phyloP scores from a whole-genome alignment of 1,140 invertebrate species.

The Drosophila miranda region DNA sequence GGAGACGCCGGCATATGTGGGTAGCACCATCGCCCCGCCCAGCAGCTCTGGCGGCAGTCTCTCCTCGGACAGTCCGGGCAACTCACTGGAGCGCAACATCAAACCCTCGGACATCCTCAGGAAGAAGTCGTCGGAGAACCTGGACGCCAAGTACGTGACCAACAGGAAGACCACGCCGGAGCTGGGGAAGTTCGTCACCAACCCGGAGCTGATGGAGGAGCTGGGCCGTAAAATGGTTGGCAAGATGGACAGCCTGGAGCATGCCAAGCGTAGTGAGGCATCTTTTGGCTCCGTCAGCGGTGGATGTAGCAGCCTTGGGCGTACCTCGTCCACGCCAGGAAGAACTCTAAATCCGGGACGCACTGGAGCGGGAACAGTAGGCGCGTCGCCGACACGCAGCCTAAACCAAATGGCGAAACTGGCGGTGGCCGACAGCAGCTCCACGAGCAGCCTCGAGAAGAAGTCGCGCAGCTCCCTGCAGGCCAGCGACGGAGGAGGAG shows the following conservation, averaged over 20 bases:
- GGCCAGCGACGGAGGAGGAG: conserved; percentile 51
- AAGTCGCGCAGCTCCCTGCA: conserved; percentile 71
- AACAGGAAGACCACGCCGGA: conserved; percentile 81
- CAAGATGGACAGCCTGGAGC: conserved; percentile 76
- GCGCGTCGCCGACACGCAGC: conserved; percentile 75
- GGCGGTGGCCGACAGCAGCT: conserved; percentile 67
- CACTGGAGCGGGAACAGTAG: conserved; percentile 23
- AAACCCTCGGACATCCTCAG: conserved; percentile 81
- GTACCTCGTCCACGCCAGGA: conserved; percentile 61
- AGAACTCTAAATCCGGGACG: conserved; percentile 52
- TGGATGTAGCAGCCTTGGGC: conserved; percentile 53
- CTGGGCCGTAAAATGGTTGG: conserved; percentile 76
- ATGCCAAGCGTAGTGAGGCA: conserved; percentile 63
- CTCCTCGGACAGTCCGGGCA: conserved; percentile 70
- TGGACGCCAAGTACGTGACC: conserved; percentile 68
- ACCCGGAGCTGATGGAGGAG: conserved; percentile 78
- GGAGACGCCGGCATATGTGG: conserved; percentile 56
- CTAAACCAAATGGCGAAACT: conserved; percentile 67
- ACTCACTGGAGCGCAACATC: conserved; percentile 79
- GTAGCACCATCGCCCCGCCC: conserved; percentile 71
- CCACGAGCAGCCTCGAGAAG: conserved; percentile 78
- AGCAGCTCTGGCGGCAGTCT: conserved; percentile 61
- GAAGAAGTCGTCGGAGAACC: conserved; percentile 77
- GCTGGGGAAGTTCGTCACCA: conserved; percentile 69
- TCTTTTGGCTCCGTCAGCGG: conserved; percentile 21